A percentile compares a stretch with the other conserved stretches of the same genome.
These are phyloP conservation scores for Labia minor DNA, from an alignment of 2,888 invertebrate genomes.

Conservation along the genomic window DNA sequence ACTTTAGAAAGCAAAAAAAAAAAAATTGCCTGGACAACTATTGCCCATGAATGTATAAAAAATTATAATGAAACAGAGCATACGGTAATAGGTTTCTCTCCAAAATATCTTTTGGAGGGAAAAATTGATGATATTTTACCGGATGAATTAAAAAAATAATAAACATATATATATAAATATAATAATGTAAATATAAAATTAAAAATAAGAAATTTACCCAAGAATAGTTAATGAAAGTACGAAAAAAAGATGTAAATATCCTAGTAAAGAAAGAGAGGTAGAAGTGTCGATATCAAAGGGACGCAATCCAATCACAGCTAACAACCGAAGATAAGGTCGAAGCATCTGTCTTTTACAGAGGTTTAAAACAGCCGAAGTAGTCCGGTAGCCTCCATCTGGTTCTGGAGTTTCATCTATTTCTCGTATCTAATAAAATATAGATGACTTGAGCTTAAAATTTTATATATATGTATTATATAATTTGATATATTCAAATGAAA, in stretches of 20 bases:
- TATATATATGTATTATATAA: too few species aligned
- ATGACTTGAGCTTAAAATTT: too few species aligned
- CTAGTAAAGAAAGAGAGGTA: slow-evolving; percentile 48
- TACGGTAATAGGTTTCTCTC: too few species aligned
- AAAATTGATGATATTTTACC: too few species aligned
- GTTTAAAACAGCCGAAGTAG: slow-evolving; percentile 62
- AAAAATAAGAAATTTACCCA: slow-evolving; percentile 26
- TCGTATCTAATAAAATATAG: not conserved
- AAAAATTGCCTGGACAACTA: too few species aligned
- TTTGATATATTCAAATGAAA: too few species aligned
- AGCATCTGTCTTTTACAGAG: slow-evolving; percentile 76
- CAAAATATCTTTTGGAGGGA: too few species aligned
- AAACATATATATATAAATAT: too few species aligned
- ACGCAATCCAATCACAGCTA: slow-evolving; percentile 64
- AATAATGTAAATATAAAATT: not conserved
- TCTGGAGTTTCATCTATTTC: not conserved
- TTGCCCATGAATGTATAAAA: too few species aligned
- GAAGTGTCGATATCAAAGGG: slow-evolving; percentile 53
- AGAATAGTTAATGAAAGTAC: slow-evolving; percentile 45
- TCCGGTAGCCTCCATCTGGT: not conserved
- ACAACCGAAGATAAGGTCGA: slow-evolving; percentile 59
- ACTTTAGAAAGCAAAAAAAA: too few species aligned
- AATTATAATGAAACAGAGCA: too few species aligned
- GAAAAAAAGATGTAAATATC: slow-evolving; percentile 56
- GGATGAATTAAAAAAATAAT: too few species aligned